phyloP scores from a whole-genome alignment of 2,888 invertebrate genomes.

The Arctia plantaginis region DNA sequence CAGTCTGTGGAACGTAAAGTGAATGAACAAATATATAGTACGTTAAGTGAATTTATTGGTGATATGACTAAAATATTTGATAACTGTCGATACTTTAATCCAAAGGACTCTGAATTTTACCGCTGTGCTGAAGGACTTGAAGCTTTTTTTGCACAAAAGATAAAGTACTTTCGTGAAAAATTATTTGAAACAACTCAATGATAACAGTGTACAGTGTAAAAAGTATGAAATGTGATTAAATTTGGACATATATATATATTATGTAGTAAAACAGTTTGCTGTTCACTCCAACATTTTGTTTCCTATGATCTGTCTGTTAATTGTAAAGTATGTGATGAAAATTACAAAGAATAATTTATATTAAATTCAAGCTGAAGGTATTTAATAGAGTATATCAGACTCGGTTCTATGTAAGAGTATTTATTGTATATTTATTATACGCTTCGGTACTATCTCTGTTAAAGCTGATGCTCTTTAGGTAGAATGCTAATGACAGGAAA shows the following conservation, averaged over 20 bases:
- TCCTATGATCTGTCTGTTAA: conserved; percentile 77
- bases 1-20: conserved; percentile 96
- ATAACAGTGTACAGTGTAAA: conserved; percentile 73
- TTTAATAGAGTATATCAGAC: conserved; percentile 71
- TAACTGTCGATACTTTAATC: conserved; percentile 99
- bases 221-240: conserved; percentile 47
- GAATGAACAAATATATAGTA: conserved; percentile 93
- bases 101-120: conserved; percentile 97
- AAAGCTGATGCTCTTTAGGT: conserved; percentile 72
- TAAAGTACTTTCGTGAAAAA: conserved; percentile 94
- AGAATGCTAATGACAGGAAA: conserved; percentile 67
- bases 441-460: conserved; percentile 67
- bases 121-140: conserved; percentile 98
- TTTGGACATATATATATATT: conserved; percentile 32
- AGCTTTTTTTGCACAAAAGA: conserved; percentile 97
- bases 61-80: conserved; percentile 99
- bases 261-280: conserved; percentile 40
- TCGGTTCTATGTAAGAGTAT: conserved; percentile 75
- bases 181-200: conserved; percentile 88
- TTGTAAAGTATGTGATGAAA: conserved; percentile 79
- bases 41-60: conserved; percentile 97
- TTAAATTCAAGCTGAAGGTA: conserved; percentile 61
- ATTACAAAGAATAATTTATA: conserved; percentile 78
- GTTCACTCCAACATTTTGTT: conserved; percentile 57
- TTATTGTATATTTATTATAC: conserved; percentile 84